Conservation (phyloP, 2,888 invertebrate genomes). For the Hydraecia micacea region DNA sequence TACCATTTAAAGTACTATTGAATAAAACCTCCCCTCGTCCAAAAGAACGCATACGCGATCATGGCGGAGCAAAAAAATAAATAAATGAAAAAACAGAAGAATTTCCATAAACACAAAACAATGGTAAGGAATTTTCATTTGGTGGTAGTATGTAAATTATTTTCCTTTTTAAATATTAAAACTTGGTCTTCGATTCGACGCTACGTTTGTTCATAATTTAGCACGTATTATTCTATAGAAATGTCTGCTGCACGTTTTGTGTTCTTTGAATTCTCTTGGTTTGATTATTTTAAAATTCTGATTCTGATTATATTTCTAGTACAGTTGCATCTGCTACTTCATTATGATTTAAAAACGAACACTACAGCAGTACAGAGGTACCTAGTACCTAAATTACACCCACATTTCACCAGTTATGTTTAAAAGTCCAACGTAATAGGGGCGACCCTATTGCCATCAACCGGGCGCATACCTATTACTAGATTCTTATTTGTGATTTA, state of each 20-base stretch:
- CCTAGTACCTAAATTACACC: not conserved
- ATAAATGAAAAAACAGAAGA: constrained; percentile 12
- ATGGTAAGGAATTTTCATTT: constrained; percentile 54
- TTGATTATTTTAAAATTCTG: not conserved
- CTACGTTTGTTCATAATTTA: constrained; percentile 46
- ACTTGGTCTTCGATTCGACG: constrained; percentile 44
- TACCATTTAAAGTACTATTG: constrained; percentile 16
- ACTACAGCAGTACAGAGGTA: not conserved
- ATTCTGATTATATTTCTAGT: not conserved
- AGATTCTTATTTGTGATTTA: not conserved
- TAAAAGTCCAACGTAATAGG: not conserved
- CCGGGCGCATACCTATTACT: not conserved
- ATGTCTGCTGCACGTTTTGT: constrained; percentile 18
- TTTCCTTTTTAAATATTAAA: constrained; percentile 50
- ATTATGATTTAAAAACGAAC: not conserved
- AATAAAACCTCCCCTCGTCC: constrained; percentile 16
- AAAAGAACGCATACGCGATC: constrained; percentile 9
- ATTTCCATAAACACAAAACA: constrained; percentile 47
- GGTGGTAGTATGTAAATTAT: constrained; percentile 45
- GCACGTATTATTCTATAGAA: constrained; percentile 27
- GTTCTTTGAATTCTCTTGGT: constrained; percentile 15
- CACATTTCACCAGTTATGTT: not conserved
- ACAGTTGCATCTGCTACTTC: not conserved
- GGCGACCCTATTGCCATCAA: not conserved
- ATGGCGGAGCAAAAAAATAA: constrained; percentile 5